A percentile compares a stretch with the other conserved stretches of the same genome.
Evolutionary conservation across 2,888 invertebrate species (phyloP).

Genomic region (Apamea monoglypha): DNA sequence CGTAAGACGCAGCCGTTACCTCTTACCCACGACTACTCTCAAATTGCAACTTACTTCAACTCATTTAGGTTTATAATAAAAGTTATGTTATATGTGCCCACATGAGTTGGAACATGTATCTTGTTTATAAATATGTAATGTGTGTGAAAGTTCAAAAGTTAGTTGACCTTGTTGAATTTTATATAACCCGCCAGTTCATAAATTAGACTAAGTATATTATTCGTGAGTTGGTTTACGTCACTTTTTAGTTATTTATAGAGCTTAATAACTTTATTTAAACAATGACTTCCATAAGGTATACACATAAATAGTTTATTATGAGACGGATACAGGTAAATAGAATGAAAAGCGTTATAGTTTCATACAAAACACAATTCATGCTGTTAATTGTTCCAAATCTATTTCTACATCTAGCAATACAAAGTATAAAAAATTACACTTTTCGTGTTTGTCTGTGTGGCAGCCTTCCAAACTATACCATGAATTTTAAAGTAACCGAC

Average conservation of each 20-base stretch:
- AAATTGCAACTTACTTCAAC: background rate
- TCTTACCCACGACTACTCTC: background rate
- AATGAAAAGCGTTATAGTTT: background rate
- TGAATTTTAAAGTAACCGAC: background rate
- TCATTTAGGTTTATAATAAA: background rate
- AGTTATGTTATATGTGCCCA: background rate
- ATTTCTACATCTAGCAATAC: background rate
- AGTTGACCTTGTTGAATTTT: slow-evolving; percentile 31
- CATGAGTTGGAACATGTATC: slow-evolving; percentile 2
- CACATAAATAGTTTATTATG: background rate
- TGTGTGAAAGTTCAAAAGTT: slow-evolving; percentile 13
- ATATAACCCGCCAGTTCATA: slow-evolving; percentile 3
- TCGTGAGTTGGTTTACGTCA: slow-evolving; percentile 11
- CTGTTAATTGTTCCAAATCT: background rate
- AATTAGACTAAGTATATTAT: slow-evolving; percentile 22
- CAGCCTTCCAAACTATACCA: background rate
- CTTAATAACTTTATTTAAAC: slow-evolving; percentile 1
- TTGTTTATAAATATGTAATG: slow-evolving; percentile 37
- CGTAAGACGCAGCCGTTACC: background rate
- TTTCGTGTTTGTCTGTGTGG: background rate
- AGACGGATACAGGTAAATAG: background rate
- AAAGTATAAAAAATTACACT: background rate
- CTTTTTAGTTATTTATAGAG: slow-evolving; percentile 30
- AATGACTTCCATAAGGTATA: background rate
- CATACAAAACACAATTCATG: background rate